These are phyloP conservation scores for Drosophila longiperda DNA, from an alignment of 2,888 invertebrate genomes.

Conservation along the genomic window DNA sequence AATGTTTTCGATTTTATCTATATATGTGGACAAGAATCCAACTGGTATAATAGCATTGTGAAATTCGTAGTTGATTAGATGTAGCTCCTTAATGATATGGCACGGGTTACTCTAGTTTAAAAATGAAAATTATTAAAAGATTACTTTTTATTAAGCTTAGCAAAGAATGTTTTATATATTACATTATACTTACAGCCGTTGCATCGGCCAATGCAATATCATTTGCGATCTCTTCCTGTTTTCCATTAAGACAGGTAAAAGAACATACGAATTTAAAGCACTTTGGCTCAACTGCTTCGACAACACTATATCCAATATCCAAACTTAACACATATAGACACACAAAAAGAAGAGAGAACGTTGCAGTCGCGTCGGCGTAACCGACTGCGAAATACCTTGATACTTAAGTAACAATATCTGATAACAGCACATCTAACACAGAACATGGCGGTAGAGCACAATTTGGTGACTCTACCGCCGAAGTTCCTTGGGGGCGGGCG, in stretches of 20 bases:
- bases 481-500: too few relatives aligned
- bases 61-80: conserved; percentile 73
- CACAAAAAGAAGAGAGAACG: conserved; percentile 9
- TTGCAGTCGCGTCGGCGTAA: neutral
- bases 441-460: neutral
- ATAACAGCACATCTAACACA: neutral
- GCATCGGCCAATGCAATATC: conserved; percentile 50
- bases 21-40: conserved; percentile 69
- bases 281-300: conserved; percentile 6
- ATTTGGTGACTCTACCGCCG: too few relatives aligned
- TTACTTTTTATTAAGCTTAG: neutral
- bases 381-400: neutral
- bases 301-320: conserved; percentile 13
- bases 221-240: conserved; percentile 46
- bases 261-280: conserved; percentile 61
- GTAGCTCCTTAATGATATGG: conserved; percentile 59
- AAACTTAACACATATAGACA: conserved; percentile 30
- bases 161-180: neutral
- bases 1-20: conserved; percentile 45
- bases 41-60: conserved; percentile 45
- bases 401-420: neutral
- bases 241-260: conserved; percentile 66
- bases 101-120: conserved; percentile 43
- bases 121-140: conserved; percentile 2
- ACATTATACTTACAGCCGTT: conserved; percentile 33